phyloP scores from a whole-genome alignment of 2,113 vertebrate species.

The Propithecus coquereli region DNA sequence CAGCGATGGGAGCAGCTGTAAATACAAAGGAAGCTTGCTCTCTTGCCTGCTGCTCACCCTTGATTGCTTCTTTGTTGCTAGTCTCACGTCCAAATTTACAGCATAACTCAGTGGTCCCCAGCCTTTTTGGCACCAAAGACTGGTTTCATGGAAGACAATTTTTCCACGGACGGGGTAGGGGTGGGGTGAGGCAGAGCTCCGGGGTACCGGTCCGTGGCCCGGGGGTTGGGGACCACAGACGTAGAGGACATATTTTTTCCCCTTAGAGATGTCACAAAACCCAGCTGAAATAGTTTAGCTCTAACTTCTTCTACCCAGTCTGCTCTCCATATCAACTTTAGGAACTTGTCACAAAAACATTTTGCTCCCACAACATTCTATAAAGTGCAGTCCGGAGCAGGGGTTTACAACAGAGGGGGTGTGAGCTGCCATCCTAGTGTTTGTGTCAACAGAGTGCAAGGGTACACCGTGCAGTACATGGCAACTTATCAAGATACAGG shows the following conservation, averaged over 20 bases:
- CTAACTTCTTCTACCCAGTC: background rate
- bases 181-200: no score
- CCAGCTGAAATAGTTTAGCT: no score
- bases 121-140: no score
- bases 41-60: no score
- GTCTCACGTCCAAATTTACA: no score
- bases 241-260: background rate
- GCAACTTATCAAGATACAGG: accelerated
- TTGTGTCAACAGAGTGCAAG: background rate
- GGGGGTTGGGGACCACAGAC: background rate
- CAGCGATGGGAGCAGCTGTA: no score
- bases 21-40: no score
- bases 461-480: accelerated
- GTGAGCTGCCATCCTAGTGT: accelerated
- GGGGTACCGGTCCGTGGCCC: no score
- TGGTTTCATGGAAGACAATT: no score
- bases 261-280: background rate
- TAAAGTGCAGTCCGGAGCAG: background rate
- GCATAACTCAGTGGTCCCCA: no score
- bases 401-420: accelerated
- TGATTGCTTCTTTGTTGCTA: no score
- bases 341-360: background rate
- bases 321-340: background rate
- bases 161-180: no score
- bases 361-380: background rate